A percentile compares a stretch with the other conserved stretches of the same genome.
These are phyloP conservation scores for Cardinalis cardinalis DNA, from an alignment of 2,113 vertebrate genomes.

Conservation along the genomic window DNA sequence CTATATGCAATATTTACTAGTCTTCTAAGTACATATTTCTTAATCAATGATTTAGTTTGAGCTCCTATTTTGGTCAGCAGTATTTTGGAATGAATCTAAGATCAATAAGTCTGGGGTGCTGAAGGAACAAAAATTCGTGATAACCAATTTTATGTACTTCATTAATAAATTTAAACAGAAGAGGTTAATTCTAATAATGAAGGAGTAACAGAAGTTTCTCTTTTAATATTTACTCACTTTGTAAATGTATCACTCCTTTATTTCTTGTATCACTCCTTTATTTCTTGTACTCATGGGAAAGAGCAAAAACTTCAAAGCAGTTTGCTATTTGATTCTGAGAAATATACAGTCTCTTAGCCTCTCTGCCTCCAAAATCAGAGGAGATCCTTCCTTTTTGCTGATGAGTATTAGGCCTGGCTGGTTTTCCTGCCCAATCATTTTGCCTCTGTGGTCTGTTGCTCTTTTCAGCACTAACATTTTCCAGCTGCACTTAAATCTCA, in stretches of 20 bases:
- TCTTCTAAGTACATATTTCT: neutral
- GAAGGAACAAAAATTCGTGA: neutral
- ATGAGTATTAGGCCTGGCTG: neutral
- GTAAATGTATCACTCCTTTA: neutral
- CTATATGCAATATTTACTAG: neutral
- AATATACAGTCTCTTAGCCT: neutral
- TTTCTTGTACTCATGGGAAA: neutral
- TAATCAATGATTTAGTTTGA: neutral
- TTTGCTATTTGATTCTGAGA: neutral
- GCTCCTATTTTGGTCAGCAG: neutral
- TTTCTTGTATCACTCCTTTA: neutral
- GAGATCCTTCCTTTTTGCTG: neutral
- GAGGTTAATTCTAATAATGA: neutral
- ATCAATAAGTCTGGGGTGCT: neutral
- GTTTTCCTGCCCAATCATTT: neutral
- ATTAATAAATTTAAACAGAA: slow-evolving; percentile 1
- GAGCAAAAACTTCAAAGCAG: neutral
- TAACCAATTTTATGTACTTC: neutral
- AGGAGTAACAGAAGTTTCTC: neutral
- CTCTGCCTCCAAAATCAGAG: neutral
- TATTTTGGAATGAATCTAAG: neutral
- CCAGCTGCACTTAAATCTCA: neutral
- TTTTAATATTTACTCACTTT: neutral
- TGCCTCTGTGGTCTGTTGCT: neutral
- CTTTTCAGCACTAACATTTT: neutral